These are phyloP conservation scores for Empis stercorea DNA, from an alignment of 2,888 invertebrate species.

Conservation along the genomic window DNA sequence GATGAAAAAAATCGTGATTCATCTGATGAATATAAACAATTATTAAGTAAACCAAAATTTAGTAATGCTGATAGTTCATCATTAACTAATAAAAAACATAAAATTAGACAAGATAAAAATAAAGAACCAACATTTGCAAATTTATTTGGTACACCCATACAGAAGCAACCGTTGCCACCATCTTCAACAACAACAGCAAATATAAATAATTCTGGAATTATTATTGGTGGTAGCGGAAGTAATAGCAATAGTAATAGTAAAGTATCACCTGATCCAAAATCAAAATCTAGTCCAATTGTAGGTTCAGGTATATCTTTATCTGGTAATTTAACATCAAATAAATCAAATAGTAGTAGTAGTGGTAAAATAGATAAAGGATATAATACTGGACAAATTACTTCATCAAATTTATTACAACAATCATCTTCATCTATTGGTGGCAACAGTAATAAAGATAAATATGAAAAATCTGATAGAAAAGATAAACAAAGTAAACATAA, in stretches of 20 bases:
- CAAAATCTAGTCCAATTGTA: conserved; percentile 1
- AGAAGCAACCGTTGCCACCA: conserved; percentile 44
- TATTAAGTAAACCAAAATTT: conserved; percentile 59
- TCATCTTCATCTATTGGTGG: conserved; percentile 11
- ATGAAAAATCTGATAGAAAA: conserved; percentile 45
- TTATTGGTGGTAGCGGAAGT: conserved; percentile 10
- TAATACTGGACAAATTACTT: conserved; percentile 8
- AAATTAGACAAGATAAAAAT: conserved; percentile 43
- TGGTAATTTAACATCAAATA: neutral
- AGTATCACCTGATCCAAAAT: conserved; percentile 1
- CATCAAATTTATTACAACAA: neutral
- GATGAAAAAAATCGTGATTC: conserved; percentile 46
- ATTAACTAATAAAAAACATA: conserved; percentile 44
- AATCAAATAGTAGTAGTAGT: neutral
- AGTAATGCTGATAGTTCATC: conserved; percentile 18
- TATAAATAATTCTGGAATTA: conserved; percentile 1
- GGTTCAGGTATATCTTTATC: neutral
- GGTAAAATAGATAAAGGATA: neutral
- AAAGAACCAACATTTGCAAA: conserved; percentile 58
- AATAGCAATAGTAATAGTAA: conserved; percentile 1
- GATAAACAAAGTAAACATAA: conserved; percentile 40
- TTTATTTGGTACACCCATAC: conserved; percentile 72
- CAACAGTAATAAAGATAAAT: conserved; percentile 20
- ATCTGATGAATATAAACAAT: conserved; percentile 41
- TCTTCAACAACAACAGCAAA: conserved; percentile 12